Percentiles rank a stretch among this genome's conserved stretches.
phyloP scores from a whole-genome alignment of 2,888 invertebrate species.

The Thymelicus acteon region DNA sequence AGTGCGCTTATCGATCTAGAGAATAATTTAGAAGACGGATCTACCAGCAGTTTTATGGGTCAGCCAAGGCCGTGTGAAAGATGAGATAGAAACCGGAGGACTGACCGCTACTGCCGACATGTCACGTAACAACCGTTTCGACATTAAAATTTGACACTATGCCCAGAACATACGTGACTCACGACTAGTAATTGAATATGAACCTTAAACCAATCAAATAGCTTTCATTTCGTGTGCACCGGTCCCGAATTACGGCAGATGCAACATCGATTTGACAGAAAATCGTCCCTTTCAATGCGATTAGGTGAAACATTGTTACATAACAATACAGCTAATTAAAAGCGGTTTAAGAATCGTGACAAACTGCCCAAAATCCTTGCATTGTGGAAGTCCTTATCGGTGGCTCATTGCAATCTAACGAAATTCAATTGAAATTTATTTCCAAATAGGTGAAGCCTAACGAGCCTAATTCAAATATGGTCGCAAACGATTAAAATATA shows the following conservation, averaged over 20 bases:
- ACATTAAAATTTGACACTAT: slow-evolving; percentile 79
- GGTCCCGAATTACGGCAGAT: slow-evolving; percentile 61
- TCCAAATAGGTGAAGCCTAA: slow-evolving; percentile 33
- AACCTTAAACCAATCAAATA: slow-evolving; percentile 50
- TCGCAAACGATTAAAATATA: slow-evolving; percentile 18
- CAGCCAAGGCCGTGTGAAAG: slow-evolving; percentile 68
- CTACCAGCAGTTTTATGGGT: slow-evolving; percentile 52
- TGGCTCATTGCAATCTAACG: slow-evolving; percentile 29
- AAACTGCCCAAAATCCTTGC: slow-evolving; percentile 56
- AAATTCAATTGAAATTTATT: slow-evolving; percentile 46
- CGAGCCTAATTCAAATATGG: slow-evolving; percentile 34
- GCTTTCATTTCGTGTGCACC: slow-evolving; percentile 56
- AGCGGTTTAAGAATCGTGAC: slow-evolving; percentile 55
- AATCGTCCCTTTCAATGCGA: slow-evolving; percentile 56
- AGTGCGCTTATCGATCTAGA: neutral
- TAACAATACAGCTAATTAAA: slow-evolving; percentile 78
- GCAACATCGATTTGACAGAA: slow-evolving; percentile 58
- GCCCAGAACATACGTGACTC: slow-evolving; percentile 57
- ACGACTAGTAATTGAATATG: slow-evolving; percentile 52
- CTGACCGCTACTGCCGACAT: slow-evolving; percentile 56
- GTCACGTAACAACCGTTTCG: slow-evolving; percentile 70
- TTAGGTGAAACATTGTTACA: slow-evolving; percentile 58
- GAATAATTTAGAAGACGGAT: slow-evolving; percentile 34
- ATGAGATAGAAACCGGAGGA: slow-evolving; percentile 66
- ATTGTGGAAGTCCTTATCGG: slow-evolving; percentile 56